Percentiles rank a stretch among this genome's conserved stretches.
phyloP scores from a whole-genome alignment of 2,888 invertebrate species.

The Rugalucina vietnamica region DNA sequence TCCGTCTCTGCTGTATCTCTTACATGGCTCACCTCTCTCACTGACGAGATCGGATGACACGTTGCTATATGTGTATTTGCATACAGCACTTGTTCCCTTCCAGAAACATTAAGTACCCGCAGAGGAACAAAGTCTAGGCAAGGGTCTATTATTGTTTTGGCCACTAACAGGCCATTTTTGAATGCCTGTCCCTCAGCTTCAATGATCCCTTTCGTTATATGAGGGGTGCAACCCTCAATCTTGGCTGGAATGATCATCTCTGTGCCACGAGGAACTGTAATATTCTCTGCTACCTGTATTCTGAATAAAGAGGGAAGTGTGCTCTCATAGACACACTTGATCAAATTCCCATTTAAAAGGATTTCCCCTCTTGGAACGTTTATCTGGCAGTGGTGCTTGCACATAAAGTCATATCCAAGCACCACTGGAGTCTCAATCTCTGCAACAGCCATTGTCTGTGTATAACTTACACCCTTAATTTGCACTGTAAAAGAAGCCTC shows the following conservation, averaged over 20 bases:
- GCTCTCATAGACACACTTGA: background rate
- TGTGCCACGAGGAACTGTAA: background rate
- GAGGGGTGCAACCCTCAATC: background rate
- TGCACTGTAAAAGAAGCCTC: background rate
- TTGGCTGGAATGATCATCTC: constrained; percentile 1
- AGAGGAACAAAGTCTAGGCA: constrained; percentile 19
- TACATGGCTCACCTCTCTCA: no score
- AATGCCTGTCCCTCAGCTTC: background rate
- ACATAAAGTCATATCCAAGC: constrained; percentile 4
- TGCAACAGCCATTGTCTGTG: constrained; percentile 7
- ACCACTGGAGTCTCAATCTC: constrained; percentile 9
- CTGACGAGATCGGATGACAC: background rate
- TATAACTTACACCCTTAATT: background rate
- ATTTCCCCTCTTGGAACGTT: constrained; percentile 6
- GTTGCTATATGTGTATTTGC: constrained; percentile 4
- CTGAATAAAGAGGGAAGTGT: background rate
- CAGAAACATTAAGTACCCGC: constrained; percentile 11
- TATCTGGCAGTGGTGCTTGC: constrained; percentile 8
- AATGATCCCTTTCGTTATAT: background rate
- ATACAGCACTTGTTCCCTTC: constrained; percentile 4
- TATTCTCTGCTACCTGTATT: background rate
- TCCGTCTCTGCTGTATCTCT: background rate
- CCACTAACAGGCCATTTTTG: background rate
- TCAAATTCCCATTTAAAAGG: background rate
- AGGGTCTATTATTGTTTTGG: constrained; percentile 2